phyloP scores from a whole-genome alignment of 1,140 invertebrate species.

The Lerema accius region DNA sequence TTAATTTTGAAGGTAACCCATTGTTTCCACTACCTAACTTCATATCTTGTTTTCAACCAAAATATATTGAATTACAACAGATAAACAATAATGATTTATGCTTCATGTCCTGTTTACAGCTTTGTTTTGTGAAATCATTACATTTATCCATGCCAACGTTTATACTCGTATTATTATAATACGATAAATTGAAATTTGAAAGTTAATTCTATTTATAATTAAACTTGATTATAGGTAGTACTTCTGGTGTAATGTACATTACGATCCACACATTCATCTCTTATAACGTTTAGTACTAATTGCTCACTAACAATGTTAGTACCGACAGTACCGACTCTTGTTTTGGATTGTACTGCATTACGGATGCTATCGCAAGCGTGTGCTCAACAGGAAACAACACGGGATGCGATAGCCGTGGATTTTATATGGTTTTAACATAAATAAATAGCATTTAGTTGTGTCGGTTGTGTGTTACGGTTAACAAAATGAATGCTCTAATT shows the following conservation, averaged over 20 bases:
- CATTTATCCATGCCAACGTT: too few relatives aligned
- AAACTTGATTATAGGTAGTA: too few relatives aligned
- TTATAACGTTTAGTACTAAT: slow-evolving; percentile 30
- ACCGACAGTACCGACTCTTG: slow-evolving; percentile 27
- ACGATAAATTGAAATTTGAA: too few relatives aligned
- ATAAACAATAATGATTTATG: too few relatives aligned
- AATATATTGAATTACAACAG: too few relatives aligned
- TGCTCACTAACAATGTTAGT: slow-evolving; percentile 35
- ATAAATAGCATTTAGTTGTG: slow-evolving; percentile 44
- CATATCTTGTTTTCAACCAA: too few relatives aligned
- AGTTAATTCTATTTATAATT: too few relatives aligned
- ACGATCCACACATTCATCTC: slow-evolving; percentile 29
- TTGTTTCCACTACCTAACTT: too few relatives aligned
- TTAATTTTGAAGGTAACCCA: slow-evolving; percentile 50
- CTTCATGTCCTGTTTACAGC: too few relatives aligned
- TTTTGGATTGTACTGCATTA: slow-evolving; percentile 38
- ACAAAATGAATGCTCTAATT: slow-evolving; percentile 50
- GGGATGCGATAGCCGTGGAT: slow-evolving; percentile 72
- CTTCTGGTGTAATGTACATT: slow-evolving; percentile 21
- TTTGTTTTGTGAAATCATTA: too few relatives aligned
- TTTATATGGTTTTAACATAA: slow-evolving; percentile 54
- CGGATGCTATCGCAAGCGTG: slow-evolving; percentile 48
- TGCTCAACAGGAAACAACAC: slow-evolving; percentile 69
- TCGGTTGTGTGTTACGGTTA: slow-evolving; percentile 39
- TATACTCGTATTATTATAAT: too few relatives aligned